These are phyloP conservation scores for Drosophila atripex DNA, from an alignment of 2,888 invertebrate species.

Conservation along the genomic window DNA sequence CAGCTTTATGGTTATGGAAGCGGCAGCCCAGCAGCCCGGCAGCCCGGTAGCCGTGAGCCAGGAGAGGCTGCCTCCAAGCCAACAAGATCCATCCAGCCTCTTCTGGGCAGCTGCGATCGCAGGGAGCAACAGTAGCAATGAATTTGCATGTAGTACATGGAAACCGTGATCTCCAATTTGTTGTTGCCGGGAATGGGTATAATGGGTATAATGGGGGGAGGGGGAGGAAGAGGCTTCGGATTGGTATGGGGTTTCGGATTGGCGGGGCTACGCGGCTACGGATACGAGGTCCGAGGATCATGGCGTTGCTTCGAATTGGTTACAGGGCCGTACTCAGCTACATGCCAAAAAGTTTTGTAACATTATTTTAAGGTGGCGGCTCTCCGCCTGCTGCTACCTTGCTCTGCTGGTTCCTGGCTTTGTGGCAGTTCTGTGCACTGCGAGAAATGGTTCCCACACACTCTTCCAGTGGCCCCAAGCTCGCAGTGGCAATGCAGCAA, in stretches of 20 bases:
- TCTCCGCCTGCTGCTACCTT: conserved; percentile 30
- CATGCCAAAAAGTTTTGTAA: conserved; percentile 76
- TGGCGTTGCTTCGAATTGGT: conserved; percentile 61
- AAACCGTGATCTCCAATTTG: conserved; percentile 84
- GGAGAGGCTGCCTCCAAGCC: too few species aligned
- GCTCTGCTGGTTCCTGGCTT: conserved; percentile 5
- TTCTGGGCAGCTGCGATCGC: conserved; percentile 7
- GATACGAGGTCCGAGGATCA: conserved; percentile 13
- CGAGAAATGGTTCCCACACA: not conserved
- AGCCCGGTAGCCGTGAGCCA: not conserved
- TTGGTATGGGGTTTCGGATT: conserved; percentile 6
- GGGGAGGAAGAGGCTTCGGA: too few species aligned
- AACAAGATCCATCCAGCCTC: not conserved
- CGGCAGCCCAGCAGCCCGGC: conserved; percentile 7
- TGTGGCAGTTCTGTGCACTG: not conserved
- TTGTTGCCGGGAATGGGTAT: conserved; percentile 57
- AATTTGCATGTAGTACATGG: conserved; percentile 84
- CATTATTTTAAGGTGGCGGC: conserved; percentile 77
- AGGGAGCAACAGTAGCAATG: conserved; percentile 82
- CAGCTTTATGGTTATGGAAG: conserved; percentile 72
- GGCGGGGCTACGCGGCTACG: not conserved
- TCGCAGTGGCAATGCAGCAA: too few species aligned
- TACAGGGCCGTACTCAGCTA: conserved; percentile 73
- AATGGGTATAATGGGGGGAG: too few species aligned
- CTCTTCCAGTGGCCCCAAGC: too few species aligned